These are phyloP conservation scores for Thereva nobilitata DNA, from an alignment of 2,888 invertebrate species.

Conservation along the genomic window DNA sequence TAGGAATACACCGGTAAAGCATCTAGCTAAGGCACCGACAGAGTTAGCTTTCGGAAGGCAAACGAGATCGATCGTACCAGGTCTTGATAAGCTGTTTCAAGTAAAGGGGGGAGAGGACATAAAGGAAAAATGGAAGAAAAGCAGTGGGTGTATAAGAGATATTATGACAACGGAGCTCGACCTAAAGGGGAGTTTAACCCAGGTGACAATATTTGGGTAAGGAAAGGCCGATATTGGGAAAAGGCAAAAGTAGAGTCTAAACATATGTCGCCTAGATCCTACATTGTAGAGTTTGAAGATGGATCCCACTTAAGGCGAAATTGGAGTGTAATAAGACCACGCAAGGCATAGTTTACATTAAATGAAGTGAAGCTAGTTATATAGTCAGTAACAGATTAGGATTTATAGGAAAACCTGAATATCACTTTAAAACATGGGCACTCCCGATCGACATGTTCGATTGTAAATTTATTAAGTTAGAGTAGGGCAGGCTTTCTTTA, in stretches of 20 bases:
- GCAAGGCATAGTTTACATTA: too few species aligned
- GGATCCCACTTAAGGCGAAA: not conserved
- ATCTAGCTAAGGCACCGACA: constrained; percentile 38
- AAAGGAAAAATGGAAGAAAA: not conserved
- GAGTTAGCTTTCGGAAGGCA: constrained; percentile 40
- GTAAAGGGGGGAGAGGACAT: not conserved
- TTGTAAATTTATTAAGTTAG: too few species aligned
- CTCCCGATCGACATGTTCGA: too few species aligned
- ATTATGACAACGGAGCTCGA: constrained; percentile 1
- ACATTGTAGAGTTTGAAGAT: not conserved
- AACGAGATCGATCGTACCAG: constrained; percentile 37
- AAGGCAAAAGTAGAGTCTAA: not conserved
- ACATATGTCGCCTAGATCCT: not conserved
- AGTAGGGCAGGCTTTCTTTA: too few species aligned
- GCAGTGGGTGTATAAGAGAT: not conserved
- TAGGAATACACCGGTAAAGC: constrained; percentile 40
- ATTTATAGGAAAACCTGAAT: too few species aligned
- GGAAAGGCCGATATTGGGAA: not conserved
- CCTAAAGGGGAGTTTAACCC: not conserved
- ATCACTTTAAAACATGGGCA: too few species aligned
- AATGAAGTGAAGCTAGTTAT: too few species aligned
- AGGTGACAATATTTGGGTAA: not conserved
- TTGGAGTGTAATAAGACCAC: not conserved
- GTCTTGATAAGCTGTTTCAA: not conserved
- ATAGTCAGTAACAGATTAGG: too few species aligned